phyloP scores from a whole-genome alignment of 2,888 invertebrate genomes.

The Tolmerus cingulatus region DNA sequence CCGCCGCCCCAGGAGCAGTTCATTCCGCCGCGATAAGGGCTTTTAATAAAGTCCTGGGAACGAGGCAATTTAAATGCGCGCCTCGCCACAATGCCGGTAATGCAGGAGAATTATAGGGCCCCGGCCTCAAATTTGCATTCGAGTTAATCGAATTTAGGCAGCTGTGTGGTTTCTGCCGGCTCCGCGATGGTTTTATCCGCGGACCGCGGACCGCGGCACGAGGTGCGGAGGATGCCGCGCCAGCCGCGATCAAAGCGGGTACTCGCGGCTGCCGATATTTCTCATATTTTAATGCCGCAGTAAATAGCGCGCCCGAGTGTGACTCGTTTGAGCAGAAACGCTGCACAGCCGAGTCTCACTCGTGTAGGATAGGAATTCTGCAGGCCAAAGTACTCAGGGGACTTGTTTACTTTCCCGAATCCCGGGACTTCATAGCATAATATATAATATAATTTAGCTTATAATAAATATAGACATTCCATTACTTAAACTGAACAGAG shows the following conservation, averaged over 20 bases:
- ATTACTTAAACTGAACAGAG: too few species aligned
- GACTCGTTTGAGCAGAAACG: not conserved
- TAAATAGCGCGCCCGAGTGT: not conserved
- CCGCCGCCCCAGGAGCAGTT: not conserved
- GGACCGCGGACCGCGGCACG: not conserved
- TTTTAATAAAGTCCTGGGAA: conserved; percentile 7
- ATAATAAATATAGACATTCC: too few species aligned
- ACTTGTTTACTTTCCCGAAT: too few species aligned
- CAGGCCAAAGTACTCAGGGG: not conserved
- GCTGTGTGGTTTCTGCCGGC: not conserved
- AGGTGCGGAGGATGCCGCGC: not conserved
- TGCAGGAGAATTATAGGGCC: not conserved
- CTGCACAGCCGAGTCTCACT: not conserved
- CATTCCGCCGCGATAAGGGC: not conserved
- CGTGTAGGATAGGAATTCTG: not conserved
- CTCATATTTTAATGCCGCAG: not conserved
- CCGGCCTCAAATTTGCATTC: not conserved
- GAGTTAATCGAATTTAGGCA: not conserved
- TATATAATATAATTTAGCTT: too few species aligned
- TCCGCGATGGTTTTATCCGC: not conserved
- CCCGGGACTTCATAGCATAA: too few species aligned
- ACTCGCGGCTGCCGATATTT: not conserved
- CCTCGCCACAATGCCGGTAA: not conserved
- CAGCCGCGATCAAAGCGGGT: not conserved
- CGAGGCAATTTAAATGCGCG: not conserved